Percentiles rank a stretch among this genome's conserved stretches.
These are phyloP conservation scores for Argyrosomus regius DNA, from an alignment of 2,797 vertebrate species.

Conservation along the genomic window DNA sequence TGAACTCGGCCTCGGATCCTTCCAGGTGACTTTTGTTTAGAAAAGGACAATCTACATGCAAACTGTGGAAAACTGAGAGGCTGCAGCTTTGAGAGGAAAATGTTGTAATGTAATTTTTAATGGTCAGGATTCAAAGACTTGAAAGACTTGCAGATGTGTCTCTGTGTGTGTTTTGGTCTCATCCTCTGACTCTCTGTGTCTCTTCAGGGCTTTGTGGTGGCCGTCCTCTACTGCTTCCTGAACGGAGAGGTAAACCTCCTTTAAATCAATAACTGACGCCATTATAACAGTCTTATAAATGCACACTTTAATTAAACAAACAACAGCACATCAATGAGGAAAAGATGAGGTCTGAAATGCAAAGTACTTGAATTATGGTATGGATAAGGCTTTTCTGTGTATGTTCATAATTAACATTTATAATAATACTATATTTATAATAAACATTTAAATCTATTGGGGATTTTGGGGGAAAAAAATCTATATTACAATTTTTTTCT, in stretches of 20 bases:
- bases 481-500: background rate
- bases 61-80: background rate
- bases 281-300: background rate
- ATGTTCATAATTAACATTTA: background rate
- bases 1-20: constrained; percentile 96
- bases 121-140: background rate
- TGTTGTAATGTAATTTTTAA: background rate
- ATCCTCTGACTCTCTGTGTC: constrained; percentile 65
- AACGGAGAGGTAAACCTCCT: constrained; percentile 93
- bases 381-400: background rate
- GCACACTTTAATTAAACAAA: background rate
- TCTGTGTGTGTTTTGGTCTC: constrained; percentile 38
- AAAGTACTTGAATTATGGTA: background rate
- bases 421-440: too few species aligned
- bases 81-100: background rate
- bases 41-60: background rate
- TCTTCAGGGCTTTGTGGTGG: constrained; percentile 95
- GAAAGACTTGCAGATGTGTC: background rate
- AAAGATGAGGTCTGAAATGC: background rate
- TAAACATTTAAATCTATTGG: background rate
- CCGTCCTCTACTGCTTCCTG: constrained; percentile 97
- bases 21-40: constrained; percentile 88
- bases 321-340: background rate
- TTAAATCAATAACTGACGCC: constrained; percentile 56
- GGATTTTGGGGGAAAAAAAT: background rate